Base-by-base conservation (phyloP, 2,113 vertebrate species). In the Grallaria varia region DNA sequence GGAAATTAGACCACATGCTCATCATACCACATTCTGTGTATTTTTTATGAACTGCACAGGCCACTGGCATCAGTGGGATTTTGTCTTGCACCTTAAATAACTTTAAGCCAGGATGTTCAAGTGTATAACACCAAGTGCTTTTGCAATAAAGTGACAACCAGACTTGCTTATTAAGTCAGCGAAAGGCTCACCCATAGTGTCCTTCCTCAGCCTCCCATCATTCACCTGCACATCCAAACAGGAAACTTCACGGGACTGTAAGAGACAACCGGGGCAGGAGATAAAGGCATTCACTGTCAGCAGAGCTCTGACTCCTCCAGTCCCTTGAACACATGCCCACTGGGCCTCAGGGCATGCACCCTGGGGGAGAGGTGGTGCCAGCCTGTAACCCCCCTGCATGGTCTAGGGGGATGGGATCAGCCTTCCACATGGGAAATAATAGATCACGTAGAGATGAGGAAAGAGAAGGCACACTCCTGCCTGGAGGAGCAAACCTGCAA, bases 161-260 rank as follows among this genome's bases (percentile, higher is more conserved):
- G 33, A 22, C 80, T 75, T 53, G 5, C 39, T 44, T n/a, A 0
- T 0, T 50, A 27, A 27, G 16, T 49, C 56, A 62, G 37, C 0
- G 1, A 64, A 47, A 60, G 24, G 16, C 96, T 93, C 76, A 97
- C 97, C 96, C 5, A 82, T 52, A 23, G 71, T 72, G 79, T 92
- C 87, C 17, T 94, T 93, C 58, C 75, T 95, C 76, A 94, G 64
- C 73, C 56, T 97, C 67, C 93, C 97, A 0, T 59, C 89, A 0
- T 97, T 92, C 84, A 98, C 95, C 14, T 97, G 97, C 80, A 98
- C 97, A 0, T 98, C 97, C 75, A 98, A 77, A 68, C 97, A 95
- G 76, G 97, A 97, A 89, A 98, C 84, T 87, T 98, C 98, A 13
- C 98, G 97, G 47, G 97, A 93, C 98, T 98, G 84, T 49, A 96